Evolutionary conservation across 2,888 invertebrate species (phyloP), one percentile per base, ranked within the genome.

Genomic region (Ptychoptera contaminata): DNA sequence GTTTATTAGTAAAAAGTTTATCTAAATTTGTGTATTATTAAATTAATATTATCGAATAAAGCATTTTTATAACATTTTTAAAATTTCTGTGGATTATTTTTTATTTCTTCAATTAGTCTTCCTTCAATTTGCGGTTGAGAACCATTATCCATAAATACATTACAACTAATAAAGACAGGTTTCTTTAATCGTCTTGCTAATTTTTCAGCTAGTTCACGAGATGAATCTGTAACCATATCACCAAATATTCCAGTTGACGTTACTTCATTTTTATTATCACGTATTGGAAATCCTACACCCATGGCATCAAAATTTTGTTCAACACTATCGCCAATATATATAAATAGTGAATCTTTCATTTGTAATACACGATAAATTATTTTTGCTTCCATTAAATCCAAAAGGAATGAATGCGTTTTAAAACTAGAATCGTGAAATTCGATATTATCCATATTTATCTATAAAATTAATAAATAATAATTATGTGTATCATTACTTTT

Each of bases 131-230:
- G 38, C 4, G 62, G 60, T 36, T 59, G 48, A 10, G 57, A 50
- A 38, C 58, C 52, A 48, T 56, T 57, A 53, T 66, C 63, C 7
- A 58, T 52, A 30, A 58, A 55, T 7, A 69, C 44, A 54, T 71
- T 71, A 49, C 62, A 67, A 56, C 70, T 71, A n/a, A 71, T 53
- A 53, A 60, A 70, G 10, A 70, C 63, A 42, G 62, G 62, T 52
- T 69, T 70, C 5, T 61, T 56, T 11, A 68, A 51, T 46, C 60
- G 63, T 49, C 62, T 67, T 0, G 65, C 54, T 16, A 71, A 48
- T 49, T 62, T 62, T 44, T 49, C 50, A 1, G 64, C 59, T 23
- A 67, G 48, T 45, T 57, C 58, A 46, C 57, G 52, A 0, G 65
- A 65, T 15, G 55, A 52, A 43, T 56, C 56, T 12, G 67, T 66